Evolutionary conservation across 2,888 invertebrate species (phyloP), one percentile per base, ranked within the genome.

Genomic region (Ommatoiulus sabulosus): DNA sequence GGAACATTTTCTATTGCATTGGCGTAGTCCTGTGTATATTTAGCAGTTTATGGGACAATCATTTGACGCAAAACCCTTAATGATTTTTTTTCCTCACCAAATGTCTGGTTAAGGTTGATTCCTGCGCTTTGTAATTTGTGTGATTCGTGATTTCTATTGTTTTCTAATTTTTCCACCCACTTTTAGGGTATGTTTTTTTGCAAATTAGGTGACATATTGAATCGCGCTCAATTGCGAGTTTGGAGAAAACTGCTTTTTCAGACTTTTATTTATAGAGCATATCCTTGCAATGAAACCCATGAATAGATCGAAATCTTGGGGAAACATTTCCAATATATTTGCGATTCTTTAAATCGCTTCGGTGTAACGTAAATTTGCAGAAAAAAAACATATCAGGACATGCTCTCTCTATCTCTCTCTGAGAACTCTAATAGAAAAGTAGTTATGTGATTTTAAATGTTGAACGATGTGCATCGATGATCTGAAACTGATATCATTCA

Each of bases 121-220:
- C 72, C 24, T 72, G 24, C 5, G 12, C 72, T 24, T 72, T 72
- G 72, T 72, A 72, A 72, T 72, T 72, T 72, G 72, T 72, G 72
- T 72, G 72, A 72, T 72, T 72, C 72, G 72, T 72, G 72, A n/a
- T 72, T 20, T 72, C 72, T 72, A 72, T 72, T 72, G 72, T 72
- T 72, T 63, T 72, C 6, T 8, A 24, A 72, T 72, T 72, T 72
- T 72, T 72, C 20, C 72, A 72, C 72, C 72, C 72, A 72, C 72
- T 72, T 72, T 72, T 72, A 72, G n/a, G 72, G 24, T 10, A 72
- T 72, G 35, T 35, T 72, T 72, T 72, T 72, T 72, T 72, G 24
- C 72, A 72, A 72, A 72, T 72, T 72, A 72, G 72, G 72, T 72
- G 72, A 72, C 72, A 72, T 72, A 72, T 72, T 72, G 72, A 72